A percentile compares a stretch with the other conserved stretches of the same genome.
Evolutionary conservation across 2,797 vertebrate species (phyloP).

Genomic region (Mionectes olivaceus): DNA sequence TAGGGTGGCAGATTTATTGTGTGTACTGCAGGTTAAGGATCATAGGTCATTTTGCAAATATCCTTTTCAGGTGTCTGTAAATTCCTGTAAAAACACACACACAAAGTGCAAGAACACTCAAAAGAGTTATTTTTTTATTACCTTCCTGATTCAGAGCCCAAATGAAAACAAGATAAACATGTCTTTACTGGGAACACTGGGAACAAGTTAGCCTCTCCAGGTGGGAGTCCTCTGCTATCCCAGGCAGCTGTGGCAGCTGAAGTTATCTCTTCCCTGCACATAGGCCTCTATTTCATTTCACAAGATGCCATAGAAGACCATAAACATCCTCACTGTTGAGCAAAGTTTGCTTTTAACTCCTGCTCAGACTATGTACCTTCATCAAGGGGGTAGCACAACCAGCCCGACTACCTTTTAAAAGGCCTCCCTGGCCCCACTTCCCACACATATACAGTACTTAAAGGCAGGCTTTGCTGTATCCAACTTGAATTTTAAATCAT

Average conservation of each 20-base stretch:
- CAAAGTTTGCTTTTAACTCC: conserved; percentile 3
- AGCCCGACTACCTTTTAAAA: background rate
- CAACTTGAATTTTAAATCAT: background rate
- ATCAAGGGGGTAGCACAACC: background rate
- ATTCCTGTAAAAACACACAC: conserved; percentile 72
- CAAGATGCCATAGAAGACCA: background rate
- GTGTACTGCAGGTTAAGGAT: conserved; percentile 65
- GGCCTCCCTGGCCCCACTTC: background rate
- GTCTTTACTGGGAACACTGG: conserved; percentile 39
- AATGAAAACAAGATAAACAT: conserved; percentile 68
- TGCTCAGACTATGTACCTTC: background rate
- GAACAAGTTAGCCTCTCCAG: background rate
- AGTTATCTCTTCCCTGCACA: background rate
- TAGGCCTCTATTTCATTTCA: background rate
- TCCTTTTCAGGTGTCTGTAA: conserved; percentile 75
- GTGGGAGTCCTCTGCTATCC: background rate
- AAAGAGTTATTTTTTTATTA: conserved; percentile 69
- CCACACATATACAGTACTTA: background rate
- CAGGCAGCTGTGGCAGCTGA: background rate
- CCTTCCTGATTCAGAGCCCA: conserved; percentile 48
- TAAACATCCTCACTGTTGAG: background rate
- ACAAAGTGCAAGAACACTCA: conserved; percentile 55
- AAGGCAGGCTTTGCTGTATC: background rate
- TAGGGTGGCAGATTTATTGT: conserved; percentile 74
- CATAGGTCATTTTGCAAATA: conserved; percentile 75